Evolutionary conservation across 2,113 vertebrate genomes (phyloP).

Genomic region (Indicator indicator): DNA sequence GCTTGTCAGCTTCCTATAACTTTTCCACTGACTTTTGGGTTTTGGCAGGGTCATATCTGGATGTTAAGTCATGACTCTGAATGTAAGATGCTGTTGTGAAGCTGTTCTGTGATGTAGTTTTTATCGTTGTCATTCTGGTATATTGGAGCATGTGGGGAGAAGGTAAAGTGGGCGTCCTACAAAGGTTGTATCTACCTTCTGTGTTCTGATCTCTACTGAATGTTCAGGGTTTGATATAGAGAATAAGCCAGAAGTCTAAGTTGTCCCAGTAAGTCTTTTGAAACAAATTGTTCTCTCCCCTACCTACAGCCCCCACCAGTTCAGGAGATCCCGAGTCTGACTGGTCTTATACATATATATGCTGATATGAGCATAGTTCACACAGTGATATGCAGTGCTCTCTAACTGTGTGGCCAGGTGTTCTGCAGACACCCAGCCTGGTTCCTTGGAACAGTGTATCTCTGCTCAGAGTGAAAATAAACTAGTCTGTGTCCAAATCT

Average conservation of each 20-base stretch:
- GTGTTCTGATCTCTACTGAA: neutral
- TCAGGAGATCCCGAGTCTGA: neutral
- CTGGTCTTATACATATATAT: neutral
- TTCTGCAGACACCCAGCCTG: neutral
- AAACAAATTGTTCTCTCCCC: neutral
- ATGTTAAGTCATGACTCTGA: neutral
- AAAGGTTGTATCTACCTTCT: neutral
- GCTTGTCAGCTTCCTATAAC: neutral
- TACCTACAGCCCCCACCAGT: neutral
- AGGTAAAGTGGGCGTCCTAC: neutral
- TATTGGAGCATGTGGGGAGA: neutral
- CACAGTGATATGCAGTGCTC: neutral
- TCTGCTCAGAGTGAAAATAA: neutral
- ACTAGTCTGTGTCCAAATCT: neutral
- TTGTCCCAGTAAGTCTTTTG: neutral
- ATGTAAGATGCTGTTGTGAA: neutral
- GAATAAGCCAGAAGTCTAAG: neutral
- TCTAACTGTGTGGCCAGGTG: fast-evolving
- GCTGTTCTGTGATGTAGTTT: neutral
- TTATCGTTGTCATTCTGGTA: neutral
- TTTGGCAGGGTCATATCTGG: neutral
- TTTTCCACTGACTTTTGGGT: neutral
- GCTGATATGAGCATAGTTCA: neutral
- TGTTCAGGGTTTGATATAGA: neutral
- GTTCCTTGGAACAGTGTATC: neutral